These are phyloP conservation scores for Squalus acanthias DNA, from an alignment of 2,797 vertebrate genomes.

Conservation along the genomic window DNA sequence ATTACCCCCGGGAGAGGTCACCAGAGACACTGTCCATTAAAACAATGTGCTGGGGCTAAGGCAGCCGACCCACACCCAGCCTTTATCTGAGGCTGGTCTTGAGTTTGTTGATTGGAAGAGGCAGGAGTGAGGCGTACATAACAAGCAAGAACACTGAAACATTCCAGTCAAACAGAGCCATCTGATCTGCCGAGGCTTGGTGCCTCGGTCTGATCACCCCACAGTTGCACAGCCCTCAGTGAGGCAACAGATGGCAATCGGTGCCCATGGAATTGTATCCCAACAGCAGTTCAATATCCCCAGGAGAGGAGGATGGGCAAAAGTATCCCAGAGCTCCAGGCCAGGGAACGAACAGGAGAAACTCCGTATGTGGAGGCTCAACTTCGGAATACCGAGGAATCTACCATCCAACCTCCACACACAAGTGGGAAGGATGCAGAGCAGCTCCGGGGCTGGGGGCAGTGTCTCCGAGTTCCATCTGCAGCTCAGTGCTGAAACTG, in stretches of 20 bases:
- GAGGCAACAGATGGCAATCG: no score
- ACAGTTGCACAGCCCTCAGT: not conserved
- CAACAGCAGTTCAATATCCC: no score
- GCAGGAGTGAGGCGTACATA: not conserved
- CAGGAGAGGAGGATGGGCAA: not conserved
- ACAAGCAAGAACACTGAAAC: not conserved
- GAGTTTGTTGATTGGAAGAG: not conserved
- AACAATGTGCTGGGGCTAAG: not conserved
- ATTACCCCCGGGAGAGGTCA: not conserved
- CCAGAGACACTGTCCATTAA: not conserved
- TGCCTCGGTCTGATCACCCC: no score
- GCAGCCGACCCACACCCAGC: not conserved
- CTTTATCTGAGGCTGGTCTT: not conserved
- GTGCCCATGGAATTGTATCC: not conserved
- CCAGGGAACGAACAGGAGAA: not conserved
- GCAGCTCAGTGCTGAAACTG: not conserved
- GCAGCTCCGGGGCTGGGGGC: not conserved
- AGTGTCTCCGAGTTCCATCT: not conserved
- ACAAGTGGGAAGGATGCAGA: not conserved
- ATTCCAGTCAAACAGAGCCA: not conserved
- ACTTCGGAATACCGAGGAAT: not conserved
- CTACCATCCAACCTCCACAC: not conserved
- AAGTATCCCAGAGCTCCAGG: not conserved
- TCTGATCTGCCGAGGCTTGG: not conserved
- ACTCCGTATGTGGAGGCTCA: not conserved